Percentiles rank a stretch among this genome's conserved stretches.
Conservation (phyloP, 2,888 invertebrate genomes). For the Caenorhabditis sinica region DNA sequence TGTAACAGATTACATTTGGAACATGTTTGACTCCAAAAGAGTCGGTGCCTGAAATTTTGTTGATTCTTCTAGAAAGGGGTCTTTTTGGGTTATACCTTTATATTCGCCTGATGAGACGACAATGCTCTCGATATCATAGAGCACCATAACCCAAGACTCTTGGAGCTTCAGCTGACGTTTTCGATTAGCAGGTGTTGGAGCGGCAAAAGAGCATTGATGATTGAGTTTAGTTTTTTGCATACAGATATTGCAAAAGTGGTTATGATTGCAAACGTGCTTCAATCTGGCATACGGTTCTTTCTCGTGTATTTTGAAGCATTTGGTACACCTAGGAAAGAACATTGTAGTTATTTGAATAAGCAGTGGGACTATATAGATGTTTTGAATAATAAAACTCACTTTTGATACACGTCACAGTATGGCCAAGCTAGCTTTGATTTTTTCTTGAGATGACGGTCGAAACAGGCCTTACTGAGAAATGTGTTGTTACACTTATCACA, state of each 20-base stretch:
- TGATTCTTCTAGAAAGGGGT: neutral
- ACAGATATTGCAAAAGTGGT: neutral
- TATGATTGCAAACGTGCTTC: neutral
- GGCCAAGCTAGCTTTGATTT: neutral
- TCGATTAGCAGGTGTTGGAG: neutral
- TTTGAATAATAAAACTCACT: neutral
- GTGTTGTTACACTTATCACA: neutral
- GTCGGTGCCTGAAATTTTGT: neutral
- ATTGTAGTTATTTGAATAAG: neutral
- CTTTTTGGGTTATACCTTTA: neutral
- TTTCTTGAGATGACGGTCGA: neutral
- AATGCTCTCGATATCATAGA: constrained; percentile 8
- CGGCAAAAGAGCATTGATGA: neutral
- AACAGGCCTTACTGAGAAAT: neutral
- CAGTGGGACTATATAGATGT: too few relatives aligned
- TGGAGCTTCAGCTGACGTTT: neutral
- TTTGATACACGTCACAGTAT: constrained; percentile 1
- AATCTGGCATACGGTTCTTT: neutral
- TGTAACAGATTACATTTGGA: neutral
- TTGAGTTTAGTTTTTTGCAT: neutral
- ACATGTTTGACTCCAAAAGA: neutral
- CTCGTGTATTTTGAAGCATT: neutral
- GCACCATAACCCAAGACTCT: neutral
- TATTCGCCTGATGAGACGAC: neutral
- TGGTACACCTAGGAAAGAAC: neutral